Evolutionary conservation across 2,113 vertebrate genomes (phyloP).

Genomic region (Equus przewalskii): DNA sequence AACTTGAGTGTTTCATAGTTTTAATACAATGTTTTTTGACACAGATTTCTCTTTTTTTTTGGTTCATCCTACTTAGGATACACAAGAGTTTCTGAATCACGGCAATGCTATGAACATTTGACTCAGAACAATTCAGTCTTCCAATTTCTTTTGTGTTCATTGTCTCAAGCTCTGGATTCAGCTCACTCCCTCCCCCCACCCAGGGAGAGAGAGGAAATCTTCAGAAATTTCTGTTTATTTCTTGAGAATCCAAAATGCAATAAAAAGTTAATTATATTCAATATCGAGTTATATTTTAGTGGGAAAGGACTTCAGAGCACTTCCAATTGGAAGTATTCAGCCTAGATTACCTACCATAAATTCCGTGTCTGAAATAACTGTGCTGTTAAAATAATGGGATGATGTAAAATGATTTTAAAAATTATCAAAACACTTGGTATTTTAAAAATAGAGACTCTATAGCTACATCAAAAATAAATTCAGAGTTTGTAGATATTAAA

Average conservation of each 20-base stretch:
- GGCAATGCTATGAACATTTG: not conserved
- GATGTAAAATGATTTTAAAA: not conserved
- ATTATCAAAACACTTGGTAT: not conserved
- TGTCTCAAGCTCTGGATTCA: not conserved
- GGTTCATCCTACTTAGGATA: not conserved
- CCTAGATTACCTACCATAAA: not conserved
- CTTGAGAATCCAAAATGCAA: not conserved
- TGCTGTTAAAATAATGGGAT: not conserved
- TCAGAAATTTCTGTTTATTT: not conserved
- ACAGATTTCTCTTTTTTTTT: not conserved
- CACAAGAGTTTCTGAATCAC: not conserved
- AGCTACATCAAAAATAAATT: not conserved
- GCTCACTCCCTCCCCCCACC: not conserved
- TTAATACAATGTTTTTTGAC: not conserved
- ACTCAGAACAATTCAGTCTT: not conserved
- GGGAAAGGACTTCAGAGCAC: not conserved
- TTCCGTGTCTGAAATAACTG: not conserved
- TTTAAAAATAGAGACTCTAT: conserved; percentile 29
- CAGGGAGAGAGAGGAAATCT: not conserved
- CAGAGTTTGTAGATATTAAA: not conserved
- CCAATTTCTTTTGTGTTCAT: not conserved
- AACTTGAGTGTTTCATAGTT: not conserved
- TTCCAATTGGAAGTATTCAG: not conserved
- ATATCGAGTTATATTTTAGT: not conserved
- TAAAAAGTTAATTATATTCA: not conserved